These are phyloP conservation scores for Heliocidaris erythrogramma DNA, from an alignment of 35 echinoderm and acorn worm genomes.

Conservation along the genomic window DNA sequence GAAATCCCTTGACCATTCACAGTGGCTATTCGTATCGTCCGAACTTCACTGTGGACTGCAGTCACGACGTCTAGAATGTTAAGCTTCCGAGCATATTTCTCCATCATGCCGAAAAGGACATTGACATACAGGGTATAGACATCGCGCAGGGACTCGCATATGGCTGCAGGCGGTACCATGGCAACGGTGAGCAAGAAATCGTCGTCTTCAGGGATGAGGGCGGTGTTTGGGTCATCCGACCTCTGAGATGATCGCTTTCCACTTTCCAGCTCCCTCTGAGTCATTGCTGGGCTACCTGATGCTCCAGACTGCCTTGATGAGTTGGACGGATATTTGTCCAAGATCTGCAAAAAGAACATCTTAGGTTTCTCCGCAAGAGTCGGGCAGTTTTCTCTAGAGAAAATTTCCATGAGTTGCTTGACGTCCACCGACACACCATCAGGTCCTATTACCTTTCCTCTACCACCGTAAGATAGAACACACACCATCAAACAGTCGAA, in stretches of 20 bases:
- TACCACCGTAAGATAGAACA: constrained; percentile 70
- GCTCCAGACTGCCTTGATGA: not conserved
- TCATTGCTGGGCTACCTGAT: not conserved
- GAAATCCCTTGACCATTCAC: constrained; percentile 7
- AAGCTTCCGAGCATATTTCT: constrained; percentile 80
- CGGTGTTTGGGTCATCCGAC: not conserved
- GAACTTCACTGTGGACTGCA: constrained; percentile 74
- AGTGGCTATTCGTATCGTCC: constrained; percentile 46
- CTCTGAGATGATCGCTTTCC: not conserved
- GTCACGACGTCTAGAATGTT: constrained; percentile 85
- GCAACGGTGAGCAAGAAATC: constrained; percentile 90
- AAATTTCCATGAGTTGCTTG: constrained; percentile 90
- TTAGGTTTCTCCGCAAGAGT: constrained; percentile 90
- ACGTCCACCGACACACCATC: constrained; percentile 76
- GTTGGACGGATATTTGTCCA: constrained; percentile 31
- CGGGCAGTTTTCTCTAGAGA: constrained; percentile 77
- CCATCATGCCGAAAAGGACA: constrained; percentile 67
- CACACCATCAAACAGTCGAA: constrained; percentile 88
- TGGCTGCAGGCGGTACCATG: constrained; percentile 57
- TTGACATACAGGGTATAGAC: constrained; percentile 74
- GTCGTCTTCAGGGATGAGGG: constrained; percentile 75
- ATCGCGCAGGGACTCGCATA: constrained; percentile 44
- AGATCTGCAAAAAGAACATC: constrained; percentile 81
- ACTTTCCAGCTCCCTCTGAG: not conserved
- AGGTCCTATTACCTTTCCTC: constrained; percentile 67